phyloP scores from a whole-genome alignment of 2,113 vertebrate genomes.

The Barnardius zonarius region DNA sequence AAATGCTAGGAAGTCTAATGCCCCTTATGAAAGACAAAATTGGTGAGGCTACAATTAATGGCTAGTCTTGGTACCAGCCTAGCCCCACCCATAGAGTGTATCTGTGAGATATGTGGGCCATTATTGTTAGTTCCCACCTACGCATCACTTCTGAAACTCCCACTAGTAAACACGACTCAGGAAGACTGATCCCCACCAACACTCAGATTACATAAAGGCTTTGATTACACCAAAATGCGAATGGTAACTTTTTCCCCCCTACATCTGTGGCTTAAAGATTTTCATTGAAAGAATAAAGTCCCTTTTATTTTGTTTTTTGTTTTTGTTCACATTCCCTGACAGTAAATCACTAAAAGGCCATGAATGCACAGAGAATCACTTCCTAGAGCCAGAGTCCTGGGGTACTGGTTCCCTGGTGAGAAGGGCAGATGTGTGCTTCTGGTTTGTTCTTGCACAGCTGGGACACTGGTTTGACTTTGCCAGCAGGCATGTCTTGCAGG shows the following conservation, averaged over 20 bases:
- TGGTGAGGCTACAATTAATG: background rate
- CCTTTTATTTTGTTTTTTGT: background rate
- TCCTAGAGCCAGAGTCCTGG: background rate
- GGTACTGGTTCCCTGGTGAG: background rate
- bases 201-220: conserved; percentile 6
- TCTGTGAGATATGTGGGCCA: background rate
- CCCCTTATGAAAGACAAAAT: background rate
- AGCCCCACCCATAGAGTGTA: background rate
- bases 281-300: background rate
- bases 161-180: conserved; percentile 7
- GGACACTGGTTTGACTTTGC: background rate
- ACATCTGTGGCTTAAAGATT: background rate
- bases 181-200: conserved; percentile 20
- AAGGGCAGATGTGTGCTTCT: background rate
- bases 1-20: background rate
- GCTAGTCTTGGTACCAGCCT: background rate
- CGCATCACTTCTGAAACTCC: background rate
- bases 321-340: background rate
- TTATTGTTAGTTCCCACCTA: conserved; percentile 5
- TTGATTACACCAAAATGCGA: background rate
- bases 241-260: background rate
- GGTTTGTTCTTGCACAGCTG: background rate
- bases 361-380: background rate
- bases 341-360: background rate
- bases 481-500: background rate